Evolutionary conservation across 1,140 invertebrate genomes (phyloP).

Genomic region (Diachasmimorpha longicaudata): DNA sequence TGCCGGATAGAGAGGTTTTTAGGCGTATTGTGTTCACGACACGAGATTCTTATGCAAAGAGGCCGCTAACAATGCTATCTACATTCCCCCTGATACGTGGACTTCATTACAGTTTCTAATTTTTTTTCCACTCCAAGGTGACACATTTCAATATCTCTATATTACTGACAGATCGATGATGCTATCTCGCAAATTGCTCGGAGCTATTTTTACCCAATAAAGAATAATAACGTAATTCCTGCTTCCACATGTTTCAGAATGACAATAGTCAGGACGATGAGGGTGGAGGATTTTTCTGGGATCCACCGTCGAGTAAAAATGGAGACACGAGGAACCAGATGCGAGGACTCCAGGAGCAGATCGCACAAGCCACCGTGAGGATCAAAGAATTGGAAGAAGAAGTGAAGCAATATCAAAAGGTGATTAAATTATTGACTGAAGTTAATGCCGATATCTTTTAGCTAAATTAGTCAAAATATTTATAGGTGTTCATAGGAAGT

Average conservation of each 20-base stretch:
- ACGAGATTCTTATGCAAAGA: slow-evolving; percentile 54
- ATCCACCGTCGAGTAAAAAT: slow-evolving; percentile 45
- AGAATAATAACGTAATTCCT: too few species aligned
- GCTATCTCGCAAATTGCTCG: too few species aligned
- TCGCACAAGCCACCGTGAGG: slow-evolving; percentile 56
- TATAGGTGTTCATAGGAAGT: too few species aligned
- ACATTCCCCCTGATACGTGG: neutral
- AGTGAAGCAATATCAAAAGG: slow-evolving; percentile 46
- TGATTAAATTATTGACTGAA: slow-evolving; percentile 26
- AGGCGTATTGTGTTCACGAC: slow-evolving; percentile 46
- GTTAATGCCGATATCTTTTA: too few species aligned
- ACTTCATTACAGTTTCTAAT: too few species aligned
- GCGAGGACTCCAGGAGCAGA: slow-evolving; percentile 49
- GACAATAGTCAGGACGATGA: slow-evolving; percentile 36
- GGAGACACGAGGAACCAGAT: slow-evolving; percentile 38
- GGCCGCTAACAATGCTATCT: slow-evolving; percentile 45
- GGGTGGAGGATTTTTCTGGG: slow-evolving; percentile 53
- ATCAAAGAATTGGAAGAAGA: slow-evolving; percentile 54
- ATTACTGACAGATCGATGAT: too few species aligned
- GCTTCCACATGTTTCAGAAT: too few species aligned
- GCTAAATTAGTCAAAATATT: too few species aligned
- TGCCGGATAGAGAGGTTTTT: slow-evolving; percentile 31
- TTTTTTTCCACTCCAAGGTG: too few species aligned
- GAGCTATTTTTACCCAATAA: too few species aligned
- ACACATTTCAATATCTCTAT: too few species aligned